phyloP scores from a whole-genome alignment of 2,888 invertebrate genomes.

The Leucophora obtusa region DNA sequence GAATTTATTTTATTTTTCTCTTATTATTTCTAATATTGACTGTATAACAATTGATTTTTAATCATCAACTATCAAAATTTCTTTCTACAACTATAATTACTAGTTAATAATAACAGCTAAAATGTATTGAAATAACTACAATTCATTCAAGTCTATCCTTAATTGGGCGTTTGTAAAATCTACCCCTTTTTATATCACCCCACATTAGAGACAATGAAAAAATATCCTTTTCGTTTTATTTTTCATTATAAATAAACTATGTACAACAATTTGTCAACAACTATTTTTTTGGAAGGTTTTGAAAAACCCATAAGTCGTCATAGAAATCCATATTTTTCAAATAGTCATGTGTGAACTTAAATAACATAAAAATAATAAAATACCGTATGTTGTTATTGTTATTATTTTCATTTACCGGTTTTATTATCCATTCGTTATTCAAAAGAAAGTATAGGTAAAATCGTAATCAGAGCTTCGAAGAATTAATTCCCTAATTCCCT shows the following conservation, averaged over 20 bases:
- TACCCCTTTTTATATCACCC: constrained; percentile 6
- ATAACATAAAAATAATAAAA: constrained; percentile 54
- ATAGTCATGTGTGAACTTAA: constrained; percentile 64
- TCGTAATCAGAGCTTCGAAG: too few species aligned
- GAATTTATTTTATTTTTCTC: not conserved
- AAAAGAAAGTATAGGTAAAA: too few species aligned
- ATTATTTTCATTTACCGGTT: constrained; percentile 45
- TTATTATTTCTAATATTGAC: constrained; percentile 33
- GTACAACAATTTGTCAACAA: constrained; percentile 61
- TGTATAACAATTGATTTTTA: constrained; percentile 62
- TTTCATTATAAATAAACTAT: not conserved
- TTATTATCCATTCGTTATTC: constrained; percentile 6
- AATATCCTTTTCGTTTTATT: constrained; percentile 1
- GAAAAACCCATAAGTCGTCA: constrained; percentile 17
- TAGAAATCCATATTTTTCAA: constrained; percentile 43
- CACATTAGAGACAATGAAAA: constrained; percentile 1
- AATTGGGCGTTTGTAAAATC: constrained; percentile 51
- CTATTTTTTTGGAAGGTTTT: not conserved
- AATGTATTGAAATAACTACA: constrained; percentile 33
- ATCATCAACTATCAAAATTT: constrained; percentile 56
- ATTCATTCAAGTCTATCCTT: constrained; percentile 41
- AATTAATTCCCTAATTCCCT: too few species aligned
- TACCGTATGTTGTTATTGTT: constrained; percentile 51
- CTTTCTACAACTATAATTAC: constrained; percentile 50
- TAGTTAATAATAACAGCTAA: constrained; percentile 52